Evolutionary conservation across 2,797 vertebrate genomes (phyloP), one percentile per base, ranked within the genome.

Genomic region (Acanthurus tractus): DNA sequence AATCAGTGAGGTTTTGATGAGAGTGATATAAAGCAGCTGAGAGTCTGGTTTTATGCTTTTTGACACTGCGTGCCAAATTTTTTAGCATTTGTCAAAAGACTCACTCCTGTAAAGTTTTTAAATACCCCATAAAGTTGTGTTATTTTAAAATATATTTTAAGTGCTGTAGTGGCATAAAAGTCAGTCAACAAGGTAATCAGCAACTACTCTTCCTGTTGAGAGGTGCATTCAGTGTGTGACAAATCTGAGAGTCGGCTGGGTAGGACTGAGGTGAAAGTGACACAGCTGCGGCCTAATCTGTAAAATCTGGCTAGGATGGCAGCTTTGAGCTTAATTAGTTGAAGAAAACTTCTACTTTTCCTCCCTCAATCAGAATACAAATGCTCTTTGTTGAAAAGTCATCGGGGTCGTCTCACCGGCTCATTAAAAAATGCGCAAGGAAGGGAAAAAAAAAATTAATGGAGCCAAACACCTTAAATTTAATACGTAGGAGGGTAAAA

Each of bases 271-370:
- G 70, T 65, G 63, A 67, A 69, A 29, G 25, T 29, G 25, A 55
- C 46, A 34, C 36, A 59, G 15, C 70, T 38, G 56, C 44, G 12
- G 63, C 52, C 64, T 54, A 57, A 86, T 78, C 71, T 63, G 79
- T 77, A 63, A 79, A 68, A 85, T 81, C 56, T 54, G 61, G 54
- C 65, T 29, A 8, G 49, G 23, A 76, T 68, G 46, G 79, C 86
- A 81, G 70, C 78, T 86, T 79, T 72, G 63, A 81, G 85, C 67
- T 78, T 90, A 91, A 91, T 91, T 90, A 91, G 84, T 81, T 53
- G 65, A 79, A 74, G 68, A 83, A 87, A 86, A 84, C 18, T 6
- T 86, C 72, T 57, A 67, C 74, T 84, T 81, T 81, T 84, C 70
- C 62, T 3, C 63, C 72, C 68, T 74, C 42, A 1, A 64, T 65